A percentile compares a stretch with the other conserved stretches of the same genome.
phyloP scores from a whole-genome alignment of 2,113 vertebrate species.

The Sphyrna mokarran region DNA sequence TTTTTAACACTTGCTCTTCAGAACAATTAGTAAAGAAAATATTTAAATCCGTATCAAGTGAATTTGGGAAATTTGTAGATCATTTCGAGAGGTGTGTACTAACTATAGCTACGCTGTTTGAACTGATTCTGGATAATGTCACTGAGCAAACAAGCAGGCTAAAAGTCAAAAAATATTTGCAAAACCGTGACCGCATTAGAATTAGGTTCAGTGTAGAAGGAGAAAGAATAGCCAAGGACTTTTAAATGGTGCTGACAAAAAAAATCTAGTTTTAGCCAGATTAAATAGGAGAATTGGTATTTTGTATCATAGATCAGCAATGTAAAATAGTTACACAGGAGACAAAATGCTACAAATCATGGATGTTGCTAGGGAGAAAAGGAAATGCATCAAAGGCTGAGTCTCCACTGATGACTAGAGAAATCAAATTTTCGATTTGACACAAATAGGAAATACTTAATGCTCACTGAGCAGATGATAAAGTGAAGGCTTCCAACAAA shows the following conservation, averaged over 20 bases:
- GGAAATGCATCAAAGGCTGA: neutral
- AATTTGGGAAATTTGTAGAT: neutral
- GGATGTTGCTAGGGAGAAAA: neutral
- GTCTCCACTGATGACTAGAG: neutral
- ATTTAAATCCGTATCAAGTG: neutral
- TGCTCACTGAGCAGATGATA: neutral
- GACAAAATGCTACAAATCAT: neutral
- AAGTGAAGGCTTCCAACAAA: neutral
- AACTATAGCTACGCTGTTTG: neutral
- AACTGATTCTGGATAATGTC: neutral
- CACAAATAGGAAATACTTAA: neutral
- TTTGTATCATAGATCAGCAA: neutral
- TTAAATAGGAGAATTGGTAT: neutral
- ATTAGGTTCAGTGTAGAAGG: neutral
- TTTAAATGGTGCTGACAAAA: neutral
- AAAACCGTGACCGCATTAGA: neutral
- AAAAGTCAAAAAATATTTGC: neutral
- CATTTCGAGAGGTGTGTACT: neutral
- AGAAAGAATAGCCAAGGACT: neutral
- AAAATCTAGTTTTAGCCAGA: neutral
- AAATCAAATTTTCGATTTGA: neutral
- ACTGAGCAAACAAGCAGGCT: neutral
- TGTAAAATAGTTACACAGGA: neutral
- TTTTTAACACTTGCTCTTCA: neutral
- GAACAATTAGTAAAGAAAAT: neutral